Base-by-base conservation (phyloP, 1,140 invertebrate species). In the Drosophila melanica region DNA sequence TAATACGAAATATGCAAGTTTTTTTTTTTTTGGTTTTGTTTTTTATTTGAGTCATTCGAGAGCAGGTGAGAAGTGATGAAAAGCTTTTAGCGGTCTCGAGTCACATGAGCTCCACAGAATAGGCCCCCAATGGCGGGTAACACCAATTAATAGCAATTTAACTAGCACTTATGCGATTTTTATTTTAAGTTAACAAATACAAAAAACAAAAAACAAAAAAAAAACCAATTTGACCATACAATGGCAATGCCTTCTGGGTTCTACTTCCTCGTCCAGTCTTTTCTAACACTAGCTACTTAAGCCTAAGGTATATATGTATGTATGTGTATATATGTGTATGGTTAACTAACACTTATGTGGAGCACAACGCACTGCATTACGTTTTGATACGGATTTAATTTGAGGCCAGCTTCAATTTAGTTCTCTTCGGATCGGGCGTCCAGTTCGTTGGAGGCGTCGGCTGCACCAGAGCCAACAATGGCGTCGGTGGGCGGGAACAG, bases 321-420 rank as follows among this genome's bases (percentile, higher is more conserved):
- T 57, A 59, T 27, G 39, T 67, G 60, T 75, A 58, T 33, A 45
- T 50, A 35, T 54, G 65, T 33, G 42, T 50, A 35, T 54, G 65
- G 65, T 14, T 33, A 35, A 35, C 33, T 35, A 35, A 35, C 7
- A 35, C 33, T 10, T 35, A 53, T 53, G 30, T 39, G 59, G 18
- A 63, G 63, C 77, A 81, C 79, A 87, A 86, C 62, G 84, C 82
- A 87, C 82, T 87, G 82, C 84, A 82, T 79, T 74, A 60, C 51
- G 65, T 59, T 73, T 73, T 35, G 9, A 45, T 57, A 14, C 37
- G 58, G 41, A 14, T 64, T 16, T 12, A 14, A 10, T 14, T 33
- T 39, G 42, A 18, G 30, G 41, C 3, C n/a, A 35, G 58, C 53
- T 44, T 23, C 18, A 42, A 4, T 57, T 65, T 60, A 75, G 12